phyloP scores from a whole-genome alignment of 2,888 invertebrate genomes.

The Drosophila borborema region DNA sequence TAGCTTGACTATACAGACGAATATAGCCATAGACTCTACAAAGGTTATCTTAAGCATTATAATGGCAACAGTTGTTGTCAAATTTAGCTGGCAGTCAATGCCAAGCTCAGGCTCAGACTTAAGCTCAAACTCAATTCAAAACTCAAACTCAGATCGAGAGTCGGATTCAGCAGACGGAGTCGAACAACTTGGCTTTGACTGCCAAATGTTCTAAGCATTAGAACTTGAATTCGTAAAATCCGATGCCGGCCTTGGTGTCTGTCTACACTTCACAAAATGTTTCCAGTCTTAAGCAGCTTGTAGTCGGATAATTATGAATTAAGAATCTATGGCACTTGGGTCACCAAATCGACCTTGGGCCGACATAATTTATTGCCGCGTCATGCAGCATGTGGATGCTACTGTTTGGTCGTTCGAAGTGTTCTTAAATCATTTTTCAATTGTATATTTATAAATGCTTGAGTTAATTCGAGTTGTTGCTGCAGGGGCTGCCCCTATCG shows the following conservation, averaged over 20 bases:
- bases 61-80: conserved; percentile 19
- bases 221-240: conserved; percentile 54
- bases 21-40: neutral
- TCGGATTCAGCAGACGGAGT: conserved; percentile 15
- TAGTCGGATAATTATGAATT: conserved; percentile 52
- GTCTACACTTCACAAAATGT: conserved; percentile 23
- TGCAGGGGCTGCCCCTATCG: conserved; percentile 18
- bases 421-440: conserved; percentile 36
- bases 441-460: conserved; percentile 26
- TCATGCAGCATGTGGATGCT: conserved; percentile 48
- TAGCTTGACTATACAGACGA: neutral
- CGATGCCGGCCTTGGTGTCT: conserved; percentile 55
- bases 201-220: conserved; percentile 57
- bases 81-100: conserved; percentile 41
- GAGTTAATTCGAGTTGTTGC: conserved; percentile 26
- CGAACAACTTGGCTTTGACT: conserved; percentile 40
- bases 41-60: conserved; percentile 7
- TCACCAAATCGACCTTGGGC: conserved; percentile 48
- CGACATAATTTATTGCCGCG: conserved; percentile 51
- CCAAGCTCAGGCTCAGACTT: conserved; percentile 27
- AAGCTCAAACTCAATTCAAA: neutral
- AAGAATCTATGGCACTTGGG: conserved; percentile 36
- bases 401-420: conserved; percentile 36
- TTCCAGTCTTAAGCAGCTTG: conserved; percentile 25
- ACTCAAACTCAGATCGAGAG: conserved; percentile 1